Evolutionary conservation across 2,888 invertebrate genomes (phyloP), one percentile per base, ranked within the genome.

Genomic region (Agrilus mali): DNA sequence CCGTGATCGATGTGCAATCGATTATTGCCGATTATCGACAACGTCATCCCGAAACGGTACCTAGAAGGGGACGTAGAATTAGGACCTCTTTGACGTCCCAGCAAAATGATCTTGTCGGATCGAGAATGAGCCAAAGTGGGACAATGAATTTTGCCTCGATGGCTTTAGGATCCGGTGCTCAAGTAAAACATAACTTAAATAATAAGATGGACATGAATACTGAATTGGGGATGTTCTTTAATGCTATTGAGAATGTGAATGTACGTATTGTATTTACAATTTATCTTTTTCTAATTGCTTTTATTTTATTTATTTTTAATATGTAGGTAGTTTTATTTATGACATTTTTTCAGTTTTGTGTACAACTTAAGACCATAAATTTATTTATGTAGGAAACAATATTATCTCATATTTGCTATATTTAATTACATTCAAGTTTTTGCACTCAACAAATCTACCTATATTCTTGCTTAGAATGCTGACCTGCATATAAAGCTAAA

Each of bases 11-110:
- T 60, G 86, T 87, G 0, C 80, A 84, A 59, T 82, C 85, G 4
- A 83, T 87, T 43, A 85, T 86, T 56, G 86, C 85, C 1, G 86
- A 86, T 60, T 84, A 84, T 58, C 74, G 85, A 50, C 80, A 82
- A 50, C 71, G 81, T 50, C 83, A 86, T 64, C 83, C 85, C 0
- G 84, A 86, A 51, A 69, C 77, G 4, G 77, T 82, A 1, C 84
- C 84, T 0, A 66, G 82, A 51, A 72, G 82, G 52, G 79, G 80
- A 4, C 69, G 79, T 20, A 64, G 80, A 38, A 75, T 79, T 64
- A 76, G 78, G 56, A 70, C 73, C 1, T 65, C 71, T 47, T 48
- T 72, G 14, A 72, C 71, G 27, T 40, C 55, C 5, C 58, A 59
- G 45, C 52, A 49, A 41, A 62, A 60, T 40, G 50, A 49, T 22